These are phyloP conservation scores for Phalangium opilio DNA, from an alignment of 2,888 invertebrate species.

Conservation along the genomic window DNA sequence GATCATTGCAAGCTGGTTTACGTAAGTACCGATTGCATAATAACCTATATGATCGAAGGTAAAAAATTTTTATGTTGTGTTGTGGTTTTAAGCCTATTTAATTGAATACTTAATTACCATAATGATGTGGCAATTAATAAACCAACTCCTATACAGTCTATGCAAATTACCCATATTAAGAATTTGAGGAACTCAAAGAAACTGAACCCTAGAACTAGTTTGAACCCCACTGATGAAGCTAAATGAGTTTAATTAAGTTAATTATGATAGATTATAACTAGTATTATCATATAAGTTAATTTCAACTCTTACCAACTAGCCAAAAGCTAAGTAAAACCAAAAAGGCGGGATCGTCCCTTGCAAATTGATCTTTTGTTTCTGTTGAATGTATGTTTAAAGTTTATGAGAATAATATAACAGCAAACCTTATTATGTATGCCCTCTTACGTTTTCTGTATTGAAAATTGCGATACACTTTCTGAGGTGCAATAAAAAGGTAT, in stretches of 20 bases:
- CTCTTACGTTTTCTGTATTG: slow-evolving; percentile 87
- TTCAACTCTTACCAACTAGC: slow-evolving; percentile 40
- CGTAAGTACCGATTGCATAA: slow-evolving; percentile 61
- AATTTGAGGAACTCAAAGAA: slow-evolving; percentile 52
- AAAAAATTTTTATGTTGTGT: background rate
- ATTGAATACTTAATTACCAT: slow-evolving; percentile 48
- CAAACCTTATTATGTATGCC: slow-evolving; percentile 20
- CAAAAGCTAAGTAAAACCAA: slow-evolving; percentile 74
- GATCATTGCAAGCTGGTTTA: slow-evolving; percentile 42
- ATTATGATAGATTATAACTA: too few species aligned
- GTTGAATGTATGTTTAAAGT: slow-evolving; percentile 32
- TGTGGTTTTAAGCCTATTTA: background rate
- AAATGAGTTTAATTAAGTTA: slow-evolving; percentile 29
- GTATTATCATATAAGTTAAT: too few species aligned
- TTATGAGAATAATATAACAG: slow-evolving; percentile 2
- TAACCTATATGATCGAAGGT: slow-evolving; percentile 47
- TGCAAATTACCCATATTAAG: slow-evolving; percentile 75
- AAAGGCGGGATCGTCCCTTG: slow-evolving; percentile 97
- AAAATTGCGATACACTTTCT: slow-evolving; percentile 90
- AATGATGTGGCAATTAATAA: slow-evolving; percentile 69
- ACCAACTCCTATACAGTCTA: slow-evolving; percentile 85
- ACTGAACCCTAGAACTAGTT: slow-evolving; percentile 54
- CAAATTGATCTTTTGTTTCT: slow-evolving; percentile 98
- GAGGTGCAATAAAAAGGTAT: slow-evolving; percentile 81
- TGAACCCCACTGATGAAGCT: slow-evolving; percentile 83